A percentile compares a stretch with the other conserved stretches of the same genome.
phyloP scores from a whole-genome alignment of 2,888 invertebrate species.

The Noctua fimbriata region DNA sequence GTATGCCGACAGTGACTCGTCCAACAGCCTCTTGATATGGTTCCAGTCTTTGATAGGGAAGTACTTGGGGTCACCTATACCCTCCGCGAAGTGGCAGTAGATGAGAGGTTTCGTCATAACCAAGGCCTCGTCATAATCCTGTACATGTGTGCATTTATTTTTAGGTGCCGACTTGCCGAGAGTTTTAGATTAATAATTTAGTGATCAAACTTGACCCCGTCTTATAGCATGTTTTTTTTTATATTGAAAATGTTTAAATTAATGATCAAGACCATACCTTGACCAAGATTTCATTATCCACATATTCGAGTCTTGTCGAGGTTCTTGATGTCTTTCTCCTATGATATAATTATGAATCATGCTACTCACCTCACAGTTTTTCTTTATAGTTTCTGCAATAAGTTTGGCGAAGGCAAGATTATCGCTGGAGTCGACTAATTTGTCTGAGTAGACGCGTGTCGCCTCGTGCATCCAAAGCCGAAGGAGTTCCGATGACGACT shows the following conservation, averaged over 20 bases:
- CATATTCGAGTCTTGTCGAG: not conserved
- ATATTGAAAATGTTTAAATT: too few relatives aligned
- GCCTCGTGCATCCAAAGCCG: constrained; percentile 98
- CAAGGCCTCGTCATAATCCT: constrained; percentile 93
- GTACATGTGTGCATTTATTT: constrained; percentile 38
- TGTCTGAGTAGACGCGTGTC: constrained; percentile 97
- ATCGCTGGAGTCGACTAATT: constrained; percentile 95
- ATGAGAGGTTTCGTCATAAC: constrained; percentile 94
- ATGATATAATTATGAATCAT: not conserved
- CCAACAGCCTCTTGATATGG: constrained; percentile 93
- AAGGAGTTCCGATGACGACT: constrained; percentile 92
- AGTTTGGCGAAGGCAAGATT: constrained; percentile 93
- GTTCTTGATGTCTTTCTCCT: not conserved
- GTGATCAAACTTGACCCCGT: too few relatives aligned
- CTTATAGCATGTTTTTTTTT: not conserved
- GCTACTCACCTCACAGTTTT: constrained; percentile 92
- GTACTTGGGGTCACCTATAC: constrained; percentile 97
- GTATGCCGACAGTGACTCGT: constrained; percentile 95
- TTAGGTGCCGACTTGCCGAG: not conserved
- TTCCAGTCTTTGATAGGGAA: constrained; percentile 94
- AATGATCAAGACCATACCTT: too few relatives aligned
- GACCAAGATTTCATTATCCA: too few relatives aligned
- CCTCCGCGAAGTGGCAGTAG: constrained; percentile 97
- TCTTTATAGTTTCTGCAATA: constrained; percentile 94
- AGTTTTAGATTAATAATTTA: not conserved